Base-by-base conservation (phyloP, 2,113 vertebrate genomes). In the Sterrhoptilus dennistouni region DNA sequence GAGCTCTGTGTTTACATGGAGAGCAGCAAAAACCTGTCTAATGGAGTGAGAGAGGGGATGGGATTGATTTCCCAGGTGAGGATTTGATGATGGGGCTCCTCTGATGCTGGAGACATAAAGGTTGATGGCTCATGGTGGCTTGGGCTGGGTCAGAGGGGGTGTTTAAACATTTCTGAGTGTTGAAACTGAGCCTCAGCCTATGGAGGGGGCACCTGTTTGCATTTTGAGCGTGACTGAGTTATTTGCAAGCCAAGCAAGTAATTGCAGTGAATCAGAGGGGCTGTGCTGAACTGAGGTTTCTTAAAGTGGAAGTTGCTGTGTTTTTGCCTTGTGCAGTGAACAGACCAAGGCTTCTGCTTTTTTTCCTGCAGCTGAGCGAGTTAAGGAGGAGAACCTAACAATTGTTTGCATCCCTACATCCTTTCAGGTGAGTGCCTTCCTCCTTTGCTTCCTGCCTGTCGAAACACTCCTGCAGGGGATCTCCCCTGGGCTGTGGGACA, bases 371-470 rank as follows among this genome's bases (percentile, higher is more conserved):
- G 99, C 99, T 24, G 99, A 99, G 93, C 92, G 99, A 93, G 99
- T 99, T 38, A 98, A 98, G n/a, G 96, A 99, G 77, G 99, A 99
- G 97, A 99, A 99, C 53, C 98, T 99, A 95, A 98, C 98, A 53
- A 97, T 99, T 8, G 97, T 99, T 89, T 99, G 99, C 63, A 98
- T 99, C 44, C 99, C 99, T 28, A 99, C 99, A 0, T 99, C 99
- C 57, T 99, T 99, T 94, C 99, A 99, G 99, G 99, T 99, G 70
- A 83, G 71, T 0, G 3, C 36, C 68, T 78, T 53, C 38, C 64
- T 47, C 35, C 79, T 93, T 28, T 25, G 64, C 56, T 69, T 70
- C 74, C 54, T 63, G 53, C 59, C 50, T 8, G 6, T 47, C 40
- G 50, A 14, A 36, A 28, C 8, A 12, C 14, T 74, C 36, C 29